Conservation (phyloP, 1,140 invertebrate species). For the Arion vulgaris region DNA sequence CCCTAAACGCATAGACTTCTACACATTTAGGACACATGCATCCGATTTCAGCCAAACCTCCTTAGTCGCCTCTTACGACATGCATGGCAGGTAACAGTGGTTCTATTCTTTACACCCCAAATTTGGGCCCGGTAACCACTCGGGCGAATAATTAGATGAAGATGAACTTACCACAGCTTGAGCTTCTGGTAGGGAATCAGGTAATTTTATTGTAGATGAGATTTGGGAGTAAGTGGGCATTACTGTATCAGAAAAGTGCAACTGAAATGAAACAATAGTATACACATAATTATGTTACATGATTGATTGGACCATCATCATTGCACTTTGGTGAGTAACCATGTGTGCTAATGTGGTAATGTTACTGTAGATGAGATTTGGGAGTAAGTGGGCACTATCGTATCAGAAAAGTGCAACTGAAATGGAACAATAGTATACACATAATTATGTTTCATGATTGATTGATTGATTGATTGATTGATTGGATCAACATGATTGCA, state of each 20-base stretch:
- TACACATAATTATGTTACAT: neutral
- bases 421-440: neutral
- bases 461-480: too few species aligned
- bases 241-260: neutral
- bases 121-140: too few species aligned
- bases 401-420: neutral
- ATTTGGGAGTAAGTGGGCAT: slow-evolving; percentile 30
- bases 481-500: too few species aligned
- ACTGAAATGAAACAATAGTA: neutral
- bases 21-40: too few species aligned
- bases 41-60: too few species aligned
- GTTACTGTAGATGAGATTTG: slow-evolving; percentile 15
- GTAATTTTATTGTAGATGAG: slow-evolving; percentile 3
- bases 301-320: too few species aligned
- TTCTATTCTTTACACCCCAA: too few species aligned
- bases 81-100: too few species aligned
- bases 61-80: too few species aligned
- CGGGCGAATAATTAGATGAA: too few species aligned
- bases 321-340: too few species aligned
- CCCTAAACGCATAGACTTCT: too few species aligned
- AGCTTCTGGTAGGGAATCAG: slow-evolving; percentile 35
- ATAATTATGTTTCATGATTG: neutral
- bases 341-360: slow-evolving; percentile 34
- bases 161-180: slow-evolving; percentile 34
- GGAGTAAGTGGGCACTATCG: slow-evolving; percentile 24